Evolutionary conservation across 2,888 invertebrate genomes (phyloP).

Genomic region (Athrips mouffetella): DNA sequence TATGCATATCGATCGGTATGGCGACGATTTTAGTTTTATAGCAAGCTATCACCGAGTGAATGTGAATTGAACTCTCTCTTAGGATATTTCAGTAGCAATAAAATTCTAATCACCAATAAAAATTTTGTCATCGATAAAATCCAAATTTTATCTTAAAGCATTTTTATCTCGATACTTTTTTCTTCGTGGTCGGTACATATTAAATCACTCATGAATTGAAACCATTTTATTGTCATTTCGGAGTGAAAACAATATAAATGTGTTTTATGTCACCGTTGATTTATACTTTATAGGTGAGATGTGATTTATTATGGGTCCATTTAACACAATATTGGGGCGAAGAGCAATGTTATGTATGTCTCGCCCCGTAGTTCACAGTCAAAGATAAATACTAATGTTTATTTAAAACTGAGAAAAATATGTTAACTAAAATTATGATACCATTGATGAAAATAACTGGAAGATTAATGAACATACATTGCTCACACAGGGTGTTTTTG

Average conservation of each 20-base stretch:
- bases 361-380: slow-evolving; percentile 14
- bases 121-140: slow-evolving; percentile 49
- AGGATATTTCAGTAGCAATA: slow-evolving; percentile 28
- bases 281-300: slow-evolving; percentile 73
- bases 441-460: too few relatives aligned
- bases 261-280: slow-evolving; percentile 71
- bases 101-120: slow-evolving; percentile 48
- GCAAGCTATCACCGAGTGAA: slow-evolving; percentile 1
- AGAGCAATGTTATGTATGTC: slow-evolving; percentile 26
- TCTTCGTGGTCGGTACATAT: slow-evolving; percentile 41
- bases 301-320: slow-evolving; percentile 67
- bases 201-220: slow-evolving; percentile 74
- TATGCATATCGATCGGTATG: background rate
- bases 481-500: too few relatives aligned
- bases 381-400: too few relatives aligned
- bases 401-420: too few relatives aligned
- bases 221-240: slow-evolving; percentile 71
- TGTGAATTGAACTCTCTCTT: slow-evolving; percentile 6
- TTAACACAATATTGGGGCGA: slow-evolving; percentile 60
- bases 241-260: slow-evolving; percentile 76
- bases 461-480: too few relatives aligned
- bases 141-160: slow-evolving; percentile 43
- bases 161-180: slow-evolving; percentile 23
- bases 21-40: slow-evolving; percentile 2
- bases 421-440: too few relatives aligned